These are phyloP conservation scores for Apodemus agrarius DNA, from an alignment of 2,797 vertebrate species.

Conservation along the genomic window DNA sequence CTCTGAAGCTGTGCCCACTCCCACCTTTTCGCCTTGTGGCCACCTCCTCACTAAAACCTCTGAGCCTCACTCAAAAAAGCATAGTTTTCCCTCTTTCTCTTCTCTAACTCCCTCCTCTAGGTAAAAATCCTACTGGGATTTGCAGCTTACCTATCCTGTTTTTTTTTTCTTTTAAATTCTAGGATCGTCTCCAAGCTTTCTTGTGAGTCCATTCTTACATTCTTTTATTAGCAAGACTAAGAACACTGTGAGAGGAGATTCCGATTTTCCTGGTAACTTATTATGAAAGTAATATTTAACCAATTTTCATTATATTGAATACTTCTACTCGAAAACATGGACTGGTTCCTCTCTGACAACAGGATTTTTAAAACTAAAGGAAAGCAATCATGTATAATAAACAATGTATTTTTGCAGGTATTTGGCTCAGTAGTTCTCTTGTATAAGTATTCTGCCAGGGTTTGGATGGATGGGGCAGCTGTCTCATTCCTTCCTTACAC, in stretches of 20 bases:
- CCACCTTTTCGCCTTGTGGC: not conserved
- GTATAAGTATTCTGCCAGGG: constrained; percentile 25
- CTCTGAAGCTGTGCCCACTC: not conserved
- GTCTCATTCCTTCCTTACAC: constrained; percentile 40
- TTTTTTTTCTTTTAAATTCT: not conserved
- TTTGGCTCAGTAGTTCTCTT: not conserved
- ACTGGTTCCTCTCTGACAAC: constrained; percentile 17
- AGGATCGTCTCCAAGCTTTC: not conserved
- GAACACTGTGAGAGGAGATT: not conserved
- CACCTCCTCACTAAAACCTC: not conserved
- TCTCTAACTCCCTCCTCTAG: not conserved
- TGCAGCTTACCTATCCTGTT: not conserved
- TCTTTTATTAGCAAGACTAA: not conserved
- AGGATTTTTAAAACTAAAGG: constrained; percentile 30
- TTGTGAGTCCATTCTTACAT: not conserved
- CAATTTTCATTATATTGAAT: not conserved
- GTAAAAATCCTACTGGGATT: not conserved
- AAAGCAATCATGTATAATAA: constrained; percentile 24
- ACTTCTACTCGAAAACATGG: constrained; percentile 26
- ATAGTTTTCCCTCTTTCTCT: not conserved
- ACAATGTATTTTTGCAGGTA: constrained; percentile 34
- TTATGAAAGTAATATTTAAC: constrained; percentile 33
- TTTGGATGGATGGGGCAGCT: not conserved
- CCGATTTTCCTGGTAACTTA: not conserved
- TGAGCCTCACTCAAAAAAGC: not conserved